phyloP scores from a whole-genome alignment of 1,140 invertebrate species.

The Caerostris extrusa region DNA sequence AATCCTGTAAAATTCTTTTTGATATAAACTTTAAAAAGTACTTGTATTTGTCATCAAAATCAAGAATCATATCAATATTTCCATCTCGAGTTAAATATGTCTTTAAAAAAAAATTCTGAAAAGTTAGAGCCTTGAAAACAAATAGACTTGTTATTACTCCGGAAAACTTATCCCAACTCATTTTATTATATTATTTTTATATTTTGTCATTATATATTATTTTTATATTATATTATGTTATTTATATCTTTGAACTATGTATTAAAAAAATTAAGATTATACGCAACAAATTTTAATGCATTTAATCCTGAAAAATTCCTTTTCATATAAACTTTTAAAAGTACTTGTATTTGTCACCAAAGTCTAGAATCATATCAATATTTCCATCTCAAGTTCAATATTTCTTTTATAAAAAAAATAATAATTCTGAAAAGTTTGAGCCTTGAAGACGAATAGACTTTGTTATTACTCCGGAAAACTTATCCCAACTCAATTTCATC shows the following conservation, averaged over 20 bases:
- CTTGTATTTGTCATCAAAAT: too few relatives aligned
- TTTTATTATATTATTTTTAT: background rate
- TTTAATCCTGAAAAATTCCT: too few relatives aligned
- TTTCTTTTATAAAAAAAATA: background rate
- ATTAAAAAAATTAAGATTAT: too few relatives aligned
- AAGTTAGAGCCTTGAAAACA: background rate
- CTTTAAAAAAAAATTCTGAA: background rate
- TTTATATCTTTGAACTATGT: too few relatives aligned
- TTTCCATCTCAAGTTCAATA: background rate
- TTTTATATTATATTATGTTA: too few relatives aligned
- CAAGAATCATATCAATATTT: constrained; percentile 37
- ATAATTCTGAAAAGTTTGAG: background rate
- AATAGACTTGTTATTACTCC: background rate
- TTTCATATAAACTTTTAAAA: too few relatives aligned
- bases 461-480: background rate
- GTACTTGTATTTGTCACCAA: too few relatives aligned
- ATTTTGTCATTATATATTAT: too few relatives aligned
- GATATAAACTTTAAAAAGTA: too few relatives aligned
- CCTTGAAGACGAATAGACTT: background rate
- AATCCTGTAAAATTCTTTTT: too few relatives aligned
- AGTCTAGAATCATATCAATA: background rate
- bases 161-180: constrained; percentile 32
- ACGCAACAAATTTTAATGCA: too few relatives aligned
- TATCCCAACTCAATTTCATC: constrained; percentile 31
- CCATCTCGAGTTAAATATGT: background rate